Base-by-base conservation (phyloP, 1,140 invertebrate genomes). In the Megalonaias nervosa region DNA sequence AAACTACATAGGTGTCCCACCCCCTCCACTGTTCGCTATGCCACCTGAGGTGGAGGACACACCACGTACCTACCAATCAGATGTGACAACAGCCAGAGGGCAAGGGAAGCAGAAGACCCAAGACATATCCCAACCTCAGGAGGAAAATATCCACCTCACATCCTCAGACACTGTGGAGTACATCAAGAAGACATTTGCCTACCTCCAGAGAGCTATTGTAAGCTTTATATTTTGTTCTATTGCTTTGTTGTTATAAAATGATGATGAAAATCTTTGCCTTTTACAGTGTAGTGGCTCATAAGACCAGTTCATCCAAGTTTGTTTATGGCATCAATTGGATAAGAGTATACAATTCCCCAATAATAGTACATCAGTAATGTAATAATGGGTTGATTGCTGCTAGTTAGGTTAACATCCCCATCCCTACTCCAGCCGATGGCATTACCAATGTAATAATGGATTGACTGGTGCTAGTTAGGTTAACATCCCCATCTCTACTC, bases 121-220 rank as follows among this genome's bases (percentile, higher is more conserved):
- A 48, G 76, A 78, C n/a, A 48, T 48, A 48, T 48, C 38, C 38
- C 38, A 48, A 48, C 31, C 26, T 55, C 69, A 79, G 23, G 62
- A 64, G 73, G 87, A 79, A 19, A 79, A 69, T 66, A 64, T 73
- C 57, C 80, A 82, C 31, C 74, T 89, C 26, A 80, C 85, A 14
- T 81, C 86, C 6, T 75, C 84, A 68, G 80, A 81, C 69, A 87
- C 86, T 15, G 60, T 81, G 17, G 84, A 88, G 26, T 75, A 73
- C 6, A 80, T 90, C 16, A 78, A 75, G 23, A 87, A 86, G 57
- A 86, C 88, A 1, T 89, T 89, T 74, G 80, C 67, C 13, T 88
- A 75, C 79, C 88, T 89, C 81, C 85, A 78, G 64, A 83, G 81
- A 71, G 85, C 88, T 71, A 81, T 90, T 67, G 88, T 89, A 75